Conservation (phyloP, 2,797 vertebrate genomes). For the Cossypha heuglini region DNA sequence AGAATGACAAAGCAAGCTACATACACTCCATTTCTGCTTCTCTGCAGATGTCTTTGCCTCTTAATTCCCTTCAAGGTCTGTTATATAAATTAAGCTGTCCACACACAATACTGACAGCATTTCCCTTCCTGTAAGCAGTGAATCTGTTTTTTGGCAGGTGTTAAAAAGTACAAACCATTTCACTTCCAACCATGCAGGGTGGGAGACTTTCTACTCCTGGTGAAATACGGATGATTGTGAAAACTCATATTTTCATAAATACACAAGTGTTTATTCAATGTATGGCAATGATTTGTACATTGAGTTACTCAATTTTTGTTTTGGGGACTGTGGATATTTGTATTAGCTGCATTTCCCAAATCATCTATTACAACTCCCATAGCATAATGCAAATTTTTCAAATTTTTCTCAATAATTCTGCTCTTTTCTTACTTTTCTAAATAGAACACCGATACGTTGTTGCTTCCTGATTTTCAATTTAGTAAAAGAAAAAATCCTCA, state of each 20-base stretch:
- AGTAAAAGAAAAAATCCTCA: neutral
- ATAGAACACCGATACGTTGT: neutral
- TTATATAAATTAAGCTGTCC: neutral
- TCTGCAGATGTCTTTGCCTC: neutral
- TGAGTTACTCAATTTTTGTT: neutral
- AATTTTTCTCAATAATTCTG: neutral
- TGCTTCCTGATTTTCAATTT: neutral
- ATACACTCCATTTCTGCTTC: neutral
- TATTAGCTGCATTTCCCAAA: neutral
- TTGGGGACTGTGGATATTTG: neutral
- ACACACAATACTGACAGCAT: neutral
- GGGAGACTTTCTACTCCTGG: neutral
- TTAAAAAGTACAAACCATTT: neutral
- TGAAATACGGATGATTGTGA: neutral
- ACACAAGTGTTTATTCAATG: neutral
- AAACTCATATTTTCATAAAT: neutral
- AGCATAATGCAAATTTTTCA: neutral
- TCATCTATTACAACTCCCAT: neutral
- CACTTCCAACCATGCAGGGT: rapidly evolving
- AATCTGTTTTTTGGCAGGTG: neutral
- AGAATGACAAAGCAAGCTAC: slow-evolving; percentile 11
- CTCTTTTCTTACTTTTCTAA: neutral
- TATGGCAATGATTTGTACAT: neutral
- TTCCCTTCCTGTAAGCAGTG: neutral
- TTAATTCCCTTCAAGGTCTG: neutral